Base-by-base conservation (phyloP, 2,888 invertebrate species). In the Scotopteryx bipunctaria region DNA sequence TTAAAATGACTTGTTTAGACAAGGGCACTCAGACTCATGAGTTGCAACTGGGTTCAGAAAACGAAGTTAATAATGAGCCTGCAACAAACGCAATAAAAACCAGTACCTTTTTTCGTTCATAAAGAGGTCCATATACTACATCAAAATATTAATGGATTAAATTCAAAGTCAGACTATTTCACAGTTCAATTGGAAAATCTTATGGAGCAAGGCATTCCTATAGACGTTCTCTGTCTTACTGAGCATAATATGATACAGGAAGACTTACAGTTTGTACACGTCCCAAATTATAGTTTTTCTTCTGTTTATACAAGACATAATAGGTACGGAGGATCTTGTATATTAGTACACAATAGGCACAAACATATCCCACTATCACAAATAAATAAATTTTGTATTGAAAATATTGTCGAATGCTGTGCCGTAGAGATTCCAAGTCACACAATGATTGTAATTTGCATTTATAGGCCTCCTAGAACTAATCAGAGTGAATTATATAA, bases 181-280 rank as follows among this genome's bases (percentile, higher is more conserved):
- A 4, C 43, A 15, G 33, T 33, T 25, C 32, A 23, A n/a, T 25
- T 43, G 6, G 43, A 43, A 6, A 32, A 32, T 16, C 15, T 35
- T 16, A 1, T n/a, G 11, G 15, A 33, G 4, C 9, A 15, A 15
- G 31, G 16, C 14, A 2, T 8, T 5, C 23, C 32, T 8, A 19
- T 43, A n/a, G 43, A 43, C 9, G 25, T 43, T 6, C 16, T 43
- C 2, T 43, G 43, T 35, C 0, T 43, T 16, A 43, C 43, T 5
- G 43, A 43, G 11, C 43, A 43, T n/a, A 43, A 43, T 25, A 43
- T 43, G 43, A 23, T 17, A 13, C 17, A 43, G n/a, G 21, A 23
- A 4, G 43, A 43, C 9, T 11, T 31, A 4, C 8, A 15, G n/a
- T 21, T 33, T n/a, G 2, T 43, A 2, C 21, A 33, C n/a, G 6